Evolutionary conservation across 2,888 invertebrate species (phyloP), one percentile per base, ranked within the genome.

Genomic region (Troglohyphantes excavatus): DNA sequence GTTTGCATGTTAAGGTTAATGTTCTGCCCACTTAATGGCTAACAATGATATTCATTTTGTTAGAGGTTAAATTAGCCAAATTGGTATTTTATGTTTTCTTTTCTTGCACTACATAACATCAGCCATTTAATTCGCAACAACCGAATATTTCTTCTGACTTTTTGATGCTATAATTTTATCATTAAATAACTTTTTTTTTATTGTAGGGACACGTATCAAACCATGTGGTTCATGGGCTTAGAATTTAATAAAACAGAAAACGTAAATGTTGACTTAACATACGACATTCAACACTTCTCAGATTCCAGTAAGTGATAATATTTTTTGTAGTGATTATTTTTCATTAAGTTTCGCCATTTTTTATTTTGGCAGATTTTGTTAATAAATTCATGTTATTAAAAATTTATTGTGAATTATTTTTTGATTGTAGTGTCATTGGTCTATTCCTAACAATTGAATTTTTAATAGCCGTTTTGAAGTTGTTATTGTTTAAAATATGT

Each of bases 191-290:
- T 72, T 59, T 19, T 29, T 46, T 29, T 27, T 0, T 73, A 21
- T 73, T 92, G 79, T 93, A 94, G 92, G 92, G 95, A 95, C 46
- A 95, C 95, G 91, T 95, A 95, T 92, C 96, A 97, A 93, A 96
- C 97, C 6, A 96, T 98, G 96, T 99, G 99, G 99, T 99, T 99
- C 94, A 98, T 99, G 92, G 99, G 99, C 0, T 95, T 99, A 78
- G 96, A 97, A 91, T 98, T 99, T 93, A 96, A 96, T 92, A 97
- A 97, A 94, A 96, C 96, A 17, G 96, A 96, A 93, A 97, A 96
- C 93, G 94, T 97, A 75, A 98, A 98, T 93, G 96, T 99, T 78
- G 98, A 99, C 94, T 95, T 99, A 88, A 99, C 99, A 0, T 96
- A 96, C 92, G 98, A 98, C 93, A 99, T 99, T 92, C 96, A 96